Percentiles rank a stretch among this genome's conserved stretches.
These are phyloP conservation scores for Ceraclea dissimilis DNA, from an alignment of 2,888 invertebrate genomes.

Conservation along the genomic window DNA sequence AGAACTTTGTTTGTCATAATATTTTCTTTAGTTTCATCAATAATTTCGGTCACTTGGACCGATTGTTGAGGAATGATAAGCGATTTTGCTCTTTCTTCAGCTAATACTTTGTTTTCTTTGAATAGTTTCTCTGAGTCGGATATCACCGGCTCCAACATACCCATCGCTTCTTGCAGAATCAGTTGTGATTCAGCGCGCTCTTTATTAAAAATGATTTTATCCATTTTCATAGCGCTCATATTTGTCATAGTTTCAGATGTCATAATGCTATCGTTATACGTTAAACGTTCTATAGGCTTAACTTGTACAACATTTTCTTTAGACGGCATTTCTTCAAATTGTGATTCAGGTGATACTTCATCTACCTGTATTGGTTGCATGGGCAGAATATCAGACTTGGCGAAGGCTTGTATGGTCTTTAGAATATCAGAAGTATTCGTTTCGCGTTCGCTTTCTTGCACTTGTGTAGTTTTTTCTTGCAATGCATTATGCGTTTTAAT, in stretches of 20 bases:
- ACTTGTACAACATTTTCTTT: slow-evolving; percentile 31
- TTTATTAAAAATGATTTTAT: slow-evolving; percentile 33
- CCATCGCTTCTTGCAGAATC: slow-evolving; percentile 57
- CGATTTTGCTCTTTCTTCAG: slow-evolving; percentile 41
- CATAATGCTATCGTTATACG: slow-evolving; percentile 41
- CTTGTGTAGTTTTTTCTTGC: slow-evolving; percentile 37
- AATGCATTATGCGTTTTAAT: slow-evolving; percentile 47
- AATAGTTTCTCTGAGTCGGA: slow-evolving; percentile 55
- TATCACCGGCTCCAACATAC: slow-evolving; percentile 53
- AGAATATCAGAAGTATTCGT: slow-evolving; percentile 25
- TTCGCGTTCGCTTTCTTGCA: slow-evolving; percentile 38
- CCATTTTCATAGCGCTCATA: slow-evolving; percentile 33
- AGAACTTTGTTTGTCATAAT: slow-evolving; percentile 41
- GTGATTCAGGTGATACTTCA: slow-evolving; percentile 35
- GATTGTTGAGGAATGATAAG: slow-evolving; percentile 54
- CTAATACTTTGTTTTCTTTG: slow-evolving; percentile 41
- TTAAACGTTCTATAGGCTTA: slow-evolving; percentile 38
- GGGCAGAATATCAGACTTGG: slow-evolving; percentile 20
- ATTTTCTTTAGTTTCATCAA: slow-evolving; percentile 54
- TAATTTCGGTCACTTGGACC: slow-evolving; percentile 57
- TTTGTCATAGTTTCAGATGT: slow-evolving; percentile 39
- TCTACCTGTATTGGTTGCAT: slow-evolving; percentile 33
- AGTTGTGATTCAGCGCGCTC: slow-evolving; percentile 52
- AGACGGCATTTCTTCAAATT: slow-evolving; percentile 30
- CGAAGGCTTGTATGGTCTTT: slow-evolving; percentile 32